Base-by-base conservation (phyloP, 2,888 invertebrate genomes). In the Clusia tigrina region DNA sequence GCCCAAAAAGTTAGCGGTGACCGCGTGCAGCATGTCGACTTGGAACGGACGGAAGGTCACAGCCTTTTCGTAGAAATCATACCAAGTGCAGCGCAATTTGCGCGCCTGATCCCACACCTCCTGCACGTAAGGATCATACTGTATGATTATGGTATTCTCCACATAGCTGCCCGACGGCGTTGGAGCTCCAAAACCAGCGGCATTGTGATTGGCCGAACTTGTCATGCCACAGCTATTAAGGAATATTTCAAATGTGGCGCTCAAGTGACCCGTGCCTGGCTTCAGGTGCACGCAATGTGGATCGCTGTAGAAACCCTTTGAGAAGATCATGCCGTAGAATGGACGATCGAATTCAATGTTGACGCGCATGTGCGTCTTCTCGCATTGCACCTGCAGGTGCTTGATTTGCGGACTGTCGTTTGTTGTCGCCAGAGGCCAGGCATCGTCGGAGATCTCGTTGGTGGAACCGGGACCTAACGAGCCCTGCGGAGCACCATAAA, bases 271-370 rank as follows among this genome's bases (percentile, higher is more conserved):
- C 0, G 94, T 93, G 23, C 94, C 95, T 0, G 95, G 93, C 76
- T 95, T 94, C 67, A 96, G 85, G 79, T 96, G 95, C 71, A 96
- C 94, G 82, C 96, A 96, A 78, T 94, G 94, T 1, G 91, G 87
- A 78, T 96, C 95, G 78, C 94, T 94, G 85, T 94, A 95, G 86
- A 93, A 94, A 63, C 94, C 96, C 85, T 96, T 96, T 66, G 95
- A 95, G 86, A 96, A 96, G 79, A 96, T 95, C 93, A 96, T 95
- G 26, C 96, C 96, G 82, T 95, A 95, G 86, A 96, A 96, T 15
- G 96, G 95, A 54, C 95, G 88, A 82, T 96, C 96, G 85, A 96
- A 96, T 83, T 95, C 95, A 76, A 96, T 94, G 83, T 95, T 95
- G 61, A 96, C 96, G 58, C 95, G 88, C 95, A 96, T 96, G 82